Conservation (phyloP, 2,113 vertebrate species). For the Zosterops hypoxanthus region DNA sequence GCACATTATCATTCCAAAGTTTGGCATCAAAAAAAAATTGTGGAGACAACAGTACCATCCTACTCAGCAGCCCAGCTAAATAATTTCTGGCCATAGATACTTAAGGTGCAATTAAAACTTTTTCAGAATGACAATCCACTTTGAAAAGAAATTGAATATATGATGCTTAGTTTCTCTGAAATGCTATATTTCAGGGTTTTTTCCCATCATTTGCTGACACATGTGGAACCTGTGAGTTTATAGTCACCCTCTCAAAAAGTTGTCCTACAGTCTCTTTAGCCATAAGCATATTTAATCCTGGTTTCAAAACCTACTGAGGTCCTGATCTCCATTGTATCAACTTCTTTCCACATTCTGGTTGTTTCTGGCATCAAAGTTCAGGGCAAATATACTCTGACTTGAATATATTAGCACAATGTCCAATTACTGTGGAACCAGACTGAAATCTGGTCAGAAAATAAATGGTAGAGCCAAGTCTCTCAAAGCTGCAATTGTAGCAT, state of each 20-base stretch:
- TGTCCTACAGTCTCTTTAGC: background rate
- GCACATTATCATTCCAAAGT: slow-evolving; percentile 42
- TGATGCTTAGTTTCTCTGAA: background rate
- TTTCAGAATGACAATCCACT: background rate
- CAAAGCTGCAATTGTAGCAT: background rate
- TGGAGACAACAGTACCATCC: background rate
- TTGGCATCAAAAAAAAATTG: background rate
- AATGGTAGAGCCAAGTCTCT: background rate
- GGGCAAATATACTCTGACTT: background rate
- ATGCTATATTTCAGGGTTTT: background rate
- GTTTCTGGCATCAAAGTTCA: background rate
- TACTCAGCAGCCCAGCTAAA: background rate
- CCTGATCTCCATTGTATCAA: background rate
- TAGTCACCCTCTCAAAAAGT: background rate
- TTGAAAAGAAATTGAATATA: background rate
- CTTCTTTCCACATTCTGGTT: background rate
- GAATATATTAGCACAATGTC: background rate
- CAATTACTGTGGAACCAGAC: background rate
- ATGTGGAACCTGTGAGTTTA: background rate
- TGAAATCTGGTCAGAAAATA: background rate
- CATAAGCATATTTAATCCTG: background rate
- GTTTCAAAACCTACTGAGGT: background rate
- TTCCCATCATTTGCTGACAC: background rate
- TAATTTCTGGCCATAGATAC: background rate
- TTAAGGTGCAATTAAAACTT: background rate